Evolutionary conservation across 2,888 invertebrate genomes (phyloP), one percentile per base, ranked within the genome.

Genomic region (Caradrina kadenii): DNA sequence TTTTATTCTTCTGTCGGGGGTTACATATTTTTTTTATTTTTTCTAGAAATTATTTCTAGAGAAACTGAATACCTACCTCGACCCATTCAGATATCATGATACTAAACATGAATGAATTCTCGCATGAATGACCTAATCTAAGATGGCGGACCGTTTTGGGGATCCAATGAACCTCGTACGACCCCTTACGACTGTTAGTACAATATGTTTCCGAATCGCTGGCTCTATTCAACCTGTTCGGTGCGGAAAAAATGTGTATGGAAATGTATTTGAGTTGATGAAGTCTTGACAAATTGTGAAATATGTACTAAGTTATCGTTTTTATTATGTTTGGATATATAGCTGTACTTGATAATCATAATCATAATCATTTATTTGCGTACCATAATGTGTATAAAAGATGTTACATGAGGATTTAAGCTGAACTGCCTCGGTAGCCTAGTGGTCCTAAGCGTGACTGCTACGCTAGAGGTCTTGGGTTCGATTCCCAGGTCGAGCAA

Each of bases 201-300:
- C 39, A 45, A 45, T 17, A 65, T 31, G 56, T 73, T 83, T 81
- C 70, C 77, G 8, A 49, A 6, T 55, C 83, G 59, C 22, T 81
- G 80, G 48, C 10, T 56, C 42, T n/a, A 45, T 52, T 48, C 48
- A 15, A 22, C 21, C 42, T 5, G 26, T 50, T 45, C 21, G 61
- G 39, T 56, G 42, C 5, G 66, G 35, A 80, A 76, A 66, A 67
- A 63, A 63, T 54, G 15, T 26, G 26, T 62, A 10, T 15, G 31
- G 15, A 39, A 21, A 52, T 62, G n/a, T 42, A 45, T 45, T 45
- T 45, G 17, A 45, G 17, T 45, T 45, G 45, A 42, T 45, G 45
- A 45, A 45, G 17, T 45, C 39, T 65, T 26, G 26, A n/a, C 21
- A 39, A 71, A 31, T 10, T 52, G 2, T 31, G 2, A 21, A n/a